phyloP scores from a whole-genome alignment of 2,888 invertebrate species.

The Prenolepis imparis region DNA sequence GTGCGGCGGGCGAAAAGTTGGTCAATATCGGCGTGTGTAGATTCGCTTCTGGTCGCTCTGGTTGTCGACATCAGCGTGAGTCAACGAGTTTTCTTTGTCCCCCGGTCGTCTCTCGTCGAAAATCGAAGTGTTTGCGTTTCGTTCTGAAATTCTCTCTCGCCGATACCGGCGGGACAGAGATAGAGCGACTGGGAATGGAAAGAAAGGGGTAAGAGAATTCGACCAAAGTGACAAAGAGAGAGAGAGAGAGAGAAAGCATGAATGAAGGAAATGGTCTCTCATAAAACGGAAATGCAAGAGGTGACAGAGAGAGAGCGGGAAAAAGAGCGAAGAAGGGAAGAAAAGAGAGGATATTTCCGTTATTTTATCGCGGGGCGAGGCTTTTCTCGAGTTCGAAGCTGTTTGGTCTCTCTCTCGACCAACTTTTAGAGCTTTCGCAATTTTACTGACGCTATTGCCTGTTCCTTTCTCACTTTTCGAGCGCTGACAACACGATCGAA shows the following conservation, averaged over 20 bases:
- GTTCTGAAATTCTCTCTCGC: constrained; percentile 59
- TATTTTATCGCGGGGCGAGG: constrained; percentile 61
- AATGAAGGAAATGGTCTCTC: constrained; percentile 12
- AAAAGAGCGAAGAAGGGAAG: neutral
- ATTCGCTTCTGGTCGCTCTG: constrained; percentile 59
- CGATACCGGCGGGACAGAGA: too few relatives aligned
- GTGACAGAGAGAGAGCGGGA: neutral
- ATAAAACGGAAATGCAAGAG: constrained; percentile 39
- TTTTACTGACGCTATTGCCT: constrained; percentile 58
- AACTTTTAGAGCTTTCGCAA: constrained; percentile 71
- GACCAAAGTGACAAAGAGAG: too few relatives aligned
- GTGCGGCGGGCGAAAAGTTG: constrained; percentile 61
- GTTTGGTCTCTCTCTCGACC: constrained; percentile 63
- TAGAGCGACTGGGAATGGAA: too few relatives aligned
- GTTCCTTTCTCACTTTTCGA: constrained; percentile 56
- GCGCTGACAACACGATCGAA: neutral
- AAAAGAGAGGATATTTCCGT: constrained; percentile 60
- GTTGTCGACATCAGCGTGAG: constrained; percentile 65
- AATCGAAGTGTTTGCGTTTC: constrained; percentile 75
- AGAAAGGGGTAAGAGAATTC: too few relatives aligned
- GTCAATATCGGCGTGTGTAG: constrained; percentile 72
- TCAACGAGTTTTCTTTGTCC: constrained; percentile 68
- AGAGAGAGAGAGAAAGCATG: neutral
- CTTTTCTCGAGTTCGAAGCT: constrained; percentile 41
- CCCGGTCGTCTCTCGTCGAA: constrained; percentile 57